These are phyloP conservation scores for Beroe ovata DNA, from an alignment of 37 sponge, comb jelly and placozoan genomes.

Conservation along the genomic window DNA sequence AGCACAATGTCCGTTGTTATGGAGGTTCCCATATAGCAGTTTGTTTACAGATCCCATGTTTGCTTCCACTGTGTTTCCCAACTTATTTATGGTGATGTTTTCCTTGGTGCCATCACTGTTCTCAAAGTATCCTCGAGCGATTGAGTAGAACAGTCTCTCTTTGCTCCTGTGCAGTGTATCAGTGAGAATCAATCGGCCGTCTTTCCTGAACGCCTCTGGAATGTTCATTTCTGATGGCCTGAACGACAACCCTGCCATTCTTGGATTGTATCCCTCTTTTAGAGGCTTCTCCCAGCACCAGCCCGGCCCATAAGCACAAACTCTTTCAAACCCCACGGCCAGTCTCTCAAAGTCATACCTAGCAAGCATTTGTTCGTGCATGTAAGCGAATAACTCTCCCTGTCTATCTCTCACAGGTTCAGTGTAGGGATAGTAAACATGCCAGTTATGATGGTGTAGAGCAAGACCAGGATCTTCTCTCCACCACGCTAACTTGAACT, in stretches of 20 bases:
- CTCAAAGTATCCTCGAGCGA: slow-evolving; percentile 30
- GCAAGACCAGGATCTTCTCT: slow-evolving; percentile 45
- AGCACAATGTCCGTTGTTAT: slow-evolving; percentile 21
- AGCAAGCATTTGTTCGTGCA: slow-evolving; percentile 65
- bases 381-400: slow-evolving; percentile 61
- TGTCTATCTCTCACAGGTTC: slow-evolving; percentile 40
- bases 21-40: slow-evolving; percentile 34
- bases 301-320: slow-evolving; percentile 34
- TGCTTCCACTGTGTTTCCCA: slow-evolving; percentile 61
- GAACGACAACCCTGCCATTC: slow-evolving; percentile 23
- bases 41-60: slow-evolving; percentile 65
- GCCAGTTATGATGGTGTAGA: slow-evolving; percentile 59
- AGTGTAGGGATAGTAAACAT: slow-evolving; percentile 65
- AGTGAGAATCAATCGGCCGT: neutral
- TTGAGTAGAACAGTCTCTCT: slow-evolving; percentile 33
- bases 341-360: slow-evolving; percentile 65
- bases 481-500: slow-evolving; percentile 47
- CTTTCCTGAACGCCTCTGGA: neutral
- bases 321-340: slow-evolving; percentile 8
- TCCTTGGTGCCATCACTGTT: neutral
- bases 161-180: neutral
- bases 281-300: slow-evolving; percentile 21
- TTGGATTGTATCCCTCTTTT: slow-evolving; percentile 49
- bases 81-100: neutral
- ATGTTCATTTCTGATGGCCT: neutral